Conservation (phyloP, 1,140 invertebrate genomes). For the Artemia franciscana region DNA sequence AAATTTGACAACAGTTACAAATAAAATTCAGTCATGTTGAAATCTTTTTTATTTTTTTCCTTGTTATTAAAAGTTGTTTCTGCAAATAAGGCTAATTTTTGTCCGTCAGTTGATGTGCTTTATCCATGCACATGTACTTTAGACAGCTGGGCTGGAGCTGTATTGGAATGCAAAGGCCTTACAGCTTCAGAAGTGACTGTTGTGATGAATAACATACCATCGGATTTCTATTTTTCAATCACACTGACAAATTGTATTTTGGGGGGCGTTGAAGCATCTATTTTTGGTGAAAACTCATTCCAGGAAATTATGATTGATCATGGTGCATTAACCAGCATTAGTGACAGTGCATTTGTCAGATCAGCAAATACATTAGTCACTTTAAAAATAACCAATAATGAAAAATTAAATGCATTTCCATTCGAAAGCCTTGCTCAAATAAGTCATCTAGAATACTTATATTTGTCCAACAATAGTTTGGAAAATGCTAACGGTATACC, state of each 20-base stretch:
- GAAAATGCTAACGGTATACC: background rate
- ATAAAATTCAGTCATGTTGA: too few relatives aligned
- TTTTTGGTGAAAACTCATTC: background rate
- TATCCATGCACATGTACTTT: background rate
- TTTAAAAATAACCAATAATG: background rate
- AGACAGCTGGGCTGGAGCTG: background rate
- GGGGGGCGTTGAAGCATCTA: background rate
- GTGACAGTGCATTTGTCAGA: background rate
- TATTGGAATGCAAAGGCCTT: background rate
- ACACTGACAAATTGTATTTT: background rate
- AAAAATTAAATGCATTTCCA: background rate
- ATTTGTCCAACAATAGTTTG: background rate
- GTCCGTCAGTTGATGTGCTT: background rate
- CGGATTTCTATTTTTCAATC: background rate
- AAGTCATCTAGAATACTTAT: background rate
- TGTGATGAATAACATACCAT: background rate
- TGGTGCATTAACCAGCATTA: background rate
- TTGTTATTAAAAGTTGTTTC: background rate
- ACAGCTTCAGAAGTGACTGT: background rate
- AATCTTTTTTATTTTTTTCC: background rate
- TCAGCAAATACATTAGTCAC: background rate
- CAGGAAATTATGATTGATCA: background rate
- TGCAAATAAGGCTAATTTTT: background rate
- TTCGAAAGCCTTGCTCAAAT: background rate
- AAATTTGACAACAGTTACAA: too few relatives aligned